phyloP scores from a whole-genome alignment of 2,888 invertebrate species.

The Saturnia japonica region DNA sequence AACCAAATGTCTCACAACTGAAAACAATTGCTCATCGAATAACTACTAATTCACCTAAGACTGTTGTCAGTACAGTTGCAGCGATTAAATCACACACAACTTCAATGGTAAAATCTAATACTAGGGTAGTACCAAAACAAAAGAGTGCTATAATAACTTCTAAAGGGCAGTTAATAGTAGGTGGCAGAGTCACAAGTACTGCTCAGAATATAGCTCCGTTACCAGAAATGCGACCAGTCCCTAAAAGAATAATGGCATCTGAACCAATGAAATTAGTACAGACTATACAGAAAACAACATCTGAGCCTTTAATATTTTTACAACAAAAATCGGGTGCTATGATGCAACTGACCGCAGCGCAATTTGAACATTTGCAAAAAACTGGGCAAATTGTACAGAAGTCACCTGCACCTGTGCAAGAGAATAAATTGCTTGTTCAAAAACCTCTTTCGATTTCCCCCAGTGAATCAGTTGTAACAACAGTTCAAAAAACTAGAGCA shows the following conservation, averaged over 20 bases:
- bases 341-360: slow-evolving; percentile 75
- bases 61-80: slow-evolving; percentile 43
- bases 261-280: slow-evolving; percentile 68
- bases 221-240: slow-evolving; percentile 66
- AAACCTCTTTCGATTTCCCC: slow-evolving; percentile 56
- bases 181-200: slow-evolving; percentile 71
- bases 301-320: slow-evolving; percentile 70
- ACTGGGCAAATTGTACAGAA: slow-evolving; percentile 75
- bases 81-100: slow-evolving; percentile 24
- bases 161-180: slow-evolving; percentile 80
- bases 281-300: slow-evolving; percentile 59
- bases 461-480: slow-evolving; percentile 47
- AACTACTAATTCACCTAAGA: slow-evolving; percentile 55
- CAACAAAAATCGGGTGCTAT: slow-evolving; percentile 77
- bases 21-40: slow-evolving; percentile 68
- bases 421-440: slow-evolving; percentile 61
- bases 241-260: slow-evolving; percentile 59
- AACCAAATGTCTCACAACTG: slow-evolving; percentile 61
- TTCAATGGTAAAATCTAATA: slow-evolving; percentile 44
- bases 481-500: slow-evolving; percentile 53
- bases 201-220: slow-evolving; percentile 74
- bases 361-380: slow-evolving; percentile 75
- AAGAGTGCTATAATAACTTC: slow-evolving; percentile 80
- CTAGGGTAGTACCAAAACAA: slow-evolving; percentile 69
- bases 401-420: slow-evolving; percentile 49